Evolutionary conservation across 2,797 vertebrate genomes (phyloP), one percentile per base, ranked within the genome.

Genomic region (Babyrousa celebensis): DNA sequence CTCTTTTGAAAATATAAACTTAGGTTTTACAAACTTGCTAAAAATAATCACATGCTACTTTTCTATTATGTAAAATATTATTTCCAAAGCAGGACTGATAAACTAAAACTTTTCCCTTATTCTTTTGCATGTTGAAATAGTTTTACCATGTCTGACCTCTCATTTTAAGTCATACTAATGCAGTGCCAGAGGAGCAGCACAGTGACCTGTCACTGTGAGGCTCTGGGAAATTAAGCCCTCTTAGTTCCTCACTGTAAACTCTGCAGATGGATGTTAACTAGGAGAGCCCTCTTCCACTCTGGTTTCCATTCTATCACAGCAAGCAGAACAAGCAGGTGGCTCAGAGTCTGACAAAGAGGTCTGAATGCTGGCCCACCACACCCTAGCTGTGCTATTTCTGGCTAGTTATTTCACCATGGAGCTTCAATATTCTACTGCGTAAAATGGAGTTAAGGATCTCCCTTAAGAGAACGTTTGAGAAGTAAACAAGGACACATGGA

Each of bases 31-130:
- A 60, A 36, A 74, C 52, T 54, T 84, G 71, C 71, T 91, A 54
- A 93, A 96, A 93, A 65, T 68, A 87, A 65, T 70, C 16, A 62
- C n/a, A 32, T 20, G 36, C 17, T 56, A 40, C 43, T 93, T 85
- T 91, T 85, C 63, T 25, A 87, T 1, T 74, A 74, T 72, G 23
- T 60, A 60, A 70, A 48, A 85, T 58, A 58, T 15, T 8, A 63
- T 80, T 79, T 80, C 58, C 79, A 88, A 79, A 27, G 43, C 12
- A 10, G 56, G 58, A 48, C 43, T 74, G 62, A 86, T 65, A 74
- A 43, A 74, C 8, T 20, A n/a, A 72, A 75, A 54, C 12, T 11
- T 32, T 18, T 36, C 15, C 48, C 54, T 85, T 54, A 48, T 86
- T 60, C 68, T 91, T 93, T 83, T n/a, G 48, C 7, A 60, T 52